Conservation (phyloP, 2,113 vertebrate genomes). For the Rhinichthys klamathensis region DNA sequence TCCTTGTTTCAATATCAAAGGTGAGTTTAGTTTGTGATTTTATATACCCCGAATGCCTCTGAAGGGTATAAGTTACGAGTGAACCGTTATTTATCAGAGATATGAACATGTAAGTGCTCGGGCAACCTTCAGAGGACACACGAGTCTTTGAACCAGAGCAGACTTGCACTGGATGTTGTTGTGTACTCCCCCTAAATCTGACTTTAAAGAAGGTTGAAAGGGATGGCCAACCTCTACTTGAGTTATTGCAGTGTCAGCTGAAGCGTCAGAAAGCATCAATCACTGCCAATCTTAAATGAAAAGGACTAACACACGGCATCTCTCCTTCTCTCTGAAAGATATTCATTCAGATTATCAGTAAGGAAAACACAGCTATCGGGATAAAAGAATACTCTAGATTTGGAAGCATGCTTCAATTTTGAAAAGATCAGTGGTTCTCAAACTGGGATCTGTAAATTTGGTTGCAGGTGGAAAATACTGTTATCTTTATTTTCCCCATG, state of each 20-base stretch:
- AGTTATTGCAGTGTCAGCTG: conserved; percentile 70
- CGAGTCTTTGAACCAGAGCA: conserved; percentile 16
- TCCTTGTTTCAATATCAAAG: not conserved
- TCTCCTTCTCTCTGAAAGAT: conserved; percentile 63
- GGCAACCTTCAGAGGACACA: conserved; percentile 34
- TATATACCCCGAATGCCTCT: not conserved
- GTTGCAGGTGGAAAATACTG: not conserved
- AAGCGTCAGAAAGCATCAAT: conserved; percentile 68
- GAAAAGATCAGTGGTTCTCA: not conserved
- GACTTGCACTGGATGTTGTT: conserved; percentile 44
- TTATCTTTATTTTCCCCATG: not conserved
- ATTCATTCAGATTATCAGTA: conserved; percentile 70
- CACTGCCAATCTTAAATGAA: conserved; percentile 68
- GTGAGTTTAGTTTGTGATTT: not conserved
- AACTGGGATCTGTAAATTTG: not conserved
- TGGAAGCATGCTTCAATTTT: not conserved
- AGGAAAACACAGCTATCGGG: conserved; percentile 55
- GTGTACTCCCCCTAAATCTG: conserved; percentile 58
- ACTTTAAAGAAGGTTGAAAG: conserved; percentile 66
- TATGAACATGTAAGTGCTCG: not conserved
- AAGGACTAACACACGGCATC: conserved; percentile 62
- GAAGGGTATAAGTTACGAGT: not conserved
- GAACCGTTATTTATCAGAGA: conserved; percentile 11
- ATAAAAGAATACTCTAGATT: conserved; percentile 53
- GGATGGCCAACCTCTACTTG: conserved; percentile 62